phyloP scores from a whole-genome alignment of 2,888 invertebrate species.

The Agrochola macilenta region DNA sequence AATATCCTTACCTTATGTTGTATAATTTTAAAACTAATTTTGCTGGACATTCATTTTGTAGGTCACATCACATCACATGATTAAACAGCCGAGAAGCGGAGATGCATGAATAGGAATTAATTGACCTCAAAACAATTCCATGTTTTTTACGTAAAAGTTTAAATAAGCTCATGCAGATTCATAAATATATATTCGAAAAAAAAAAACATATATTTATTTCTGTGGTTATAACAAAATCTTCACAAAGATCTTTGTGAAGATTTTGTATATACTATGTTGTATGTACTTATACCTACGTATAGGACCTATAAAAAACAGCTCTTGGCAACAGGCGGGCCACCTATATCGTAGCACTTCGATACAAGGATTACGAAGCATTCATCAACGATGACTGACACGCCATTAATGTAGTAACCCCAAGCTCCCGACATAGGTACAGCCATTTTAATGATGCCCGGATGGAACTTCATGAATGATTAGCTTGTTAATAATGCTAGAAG shows the following conservation, averaged over 20 bases:
- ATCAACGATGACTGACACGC: constrained; percentile 61
- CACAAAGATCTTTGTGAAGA: no score
- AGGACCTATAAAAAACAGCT: background rate
- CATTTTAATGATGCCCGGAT: constrained; percentile 57
- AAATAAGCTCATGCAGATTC: background rate
- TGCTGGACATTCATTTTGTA: background rate
- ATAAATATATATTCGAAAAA: background rate
- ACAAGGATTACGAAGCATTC: constrained; percentile 47
- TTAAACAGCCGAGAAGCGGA: background rate
- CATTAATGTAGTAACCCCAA: constrained; percentile 51
- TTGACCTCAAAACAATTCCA: no score
- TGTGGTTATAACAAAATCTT: background rate
- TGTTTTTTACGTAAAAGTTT: no score
- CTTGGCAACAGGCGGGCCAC: constrained; percentile 35
- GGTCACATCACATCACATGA: background rate
- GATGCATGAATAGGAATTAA: background rate
- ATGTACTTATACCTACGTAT: no score
- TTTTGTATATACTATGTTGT: no score
- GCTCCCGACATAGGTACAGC: constrained; percentile 37
- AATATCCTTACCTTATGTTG: background rate
- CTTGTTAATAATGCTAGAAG: constrained; percentile 39
- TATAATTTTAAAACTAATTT: background rate
- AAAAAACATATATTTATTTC: no score
- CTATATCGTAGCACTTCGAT: constrained; percentile 41
- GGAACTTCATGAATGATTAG: constrained; percentile 44